Evolutionary conservation across 2,888 invertebrate species (phyloP).

Genomic region (Agonopterix alstromeriana): DNA sequence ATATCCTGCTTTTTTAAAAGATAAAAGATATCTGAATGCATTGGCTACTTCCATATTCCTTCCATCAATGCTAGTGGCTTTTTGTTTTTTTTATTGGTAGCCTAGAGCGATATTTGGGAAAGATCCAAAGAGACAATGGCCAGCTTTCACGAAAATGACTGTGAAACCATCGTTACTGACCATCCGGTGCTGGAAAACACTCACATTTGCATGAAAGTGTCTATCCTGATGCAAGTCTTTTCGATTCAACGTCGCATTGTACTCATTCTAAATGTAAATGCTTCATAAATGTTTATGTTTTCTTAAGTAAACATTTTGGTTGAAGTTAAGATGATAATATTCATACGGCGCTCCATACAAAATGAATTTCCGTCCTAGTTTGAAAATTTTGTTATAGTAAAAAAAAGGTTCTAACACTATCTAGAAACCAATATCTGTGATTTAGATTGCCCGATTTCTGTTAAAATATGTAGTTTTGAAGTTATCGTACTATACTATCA

Average conservation of each 20-base stretch:
- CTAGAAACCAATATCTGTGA: too few species aligned
- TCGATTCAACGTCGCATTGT: background rate
- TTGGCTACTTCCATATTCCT: slow-evolving; percentile 32
- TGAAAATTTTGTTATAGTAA: too few species aligned
- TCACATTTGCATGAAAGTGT: slow-evolving; percentile 1
- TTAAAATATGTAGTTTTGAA: too few species aligned
- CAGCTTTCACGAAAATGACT: slow-evolving; percentile 57
- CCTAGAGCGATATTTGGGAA: slow-evolving; percentile 40
- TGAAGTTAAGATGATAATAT: too few species aligned
- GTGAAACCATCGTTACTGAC: slow-evolving; percentile 19
- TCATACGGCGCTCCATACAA: too few species aligned
- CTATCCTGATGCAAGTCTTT: slow-evolving; percentile 1
- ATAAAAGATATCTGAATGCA: background rate
- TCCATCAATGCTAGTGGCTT: slow-evolving; percentile 41
- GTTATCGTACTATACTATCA: too few species aligned
- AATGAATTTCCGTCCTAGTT: too few species aligned
- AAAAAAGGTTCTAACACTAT: too few species aligned
- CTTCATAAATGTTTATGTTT: background rate
- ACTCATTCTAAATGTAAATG: background rate
- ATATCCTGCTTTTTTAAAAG: slow-evolving; percentile 18
- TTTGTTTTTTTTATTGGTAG: slow-evolving; percentile 45
- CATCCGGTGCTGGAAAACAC: slow-evolving; percentile 13
- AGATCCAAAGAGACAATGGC: slow-evolving; percentile 52
- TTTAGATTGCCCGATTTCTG: too few species aligned
- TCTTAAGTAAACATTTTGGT: background rate